Evolutionary conservation across 2,113 vertebrate genomes (phyloP).

Genomic region (Rhizomys pruinosus): DNA sequence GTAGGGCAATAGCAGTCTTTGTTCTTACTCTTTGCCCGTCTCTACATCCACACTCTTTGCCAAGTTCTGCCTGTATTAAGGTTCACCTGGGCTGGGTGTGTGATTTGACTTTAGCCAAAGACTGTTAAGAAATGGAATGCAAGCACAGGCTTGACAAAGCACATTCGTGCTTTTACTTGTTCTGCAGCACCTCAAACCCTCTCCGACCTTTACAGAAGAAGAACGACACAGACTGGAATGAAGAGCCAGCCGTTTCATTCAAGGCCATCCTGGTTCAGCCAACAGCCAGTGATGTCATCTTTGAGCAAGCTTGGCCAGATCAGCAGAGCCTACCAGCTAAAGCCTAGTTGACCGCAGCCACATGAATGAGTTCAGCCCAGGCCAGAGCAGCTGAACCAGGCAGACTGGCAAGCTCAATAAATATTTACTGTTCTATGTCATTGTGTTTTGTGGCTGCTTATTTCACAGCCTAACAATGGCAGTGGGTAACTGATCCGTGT

Average conservation of each 20-base stretch:
- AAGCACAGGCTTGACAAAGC: not conserved
- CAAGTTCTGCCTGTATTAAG: not conserved
- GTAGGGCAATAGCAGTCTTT: not conserved
- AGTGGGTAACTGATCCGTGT: not conserved
- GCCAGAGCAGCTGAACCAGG: not conserved
- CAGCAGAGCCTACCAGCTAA: not conserved
- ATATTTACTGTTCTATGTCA: not conserved
- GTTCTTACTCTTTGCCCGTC: not conserved
- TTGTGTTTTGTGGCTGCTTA: not conserved
- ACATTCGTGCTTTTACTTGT: not conserved
- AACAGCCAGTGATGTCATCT: not conserved
- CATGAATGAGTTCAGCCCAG: not conserved
- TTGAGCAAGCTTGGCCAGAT: not conserved
- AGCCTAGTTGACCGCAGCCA: not conserved
- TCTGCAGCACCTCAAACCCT: not conserved
- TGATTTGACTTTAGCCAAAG: not conserved
- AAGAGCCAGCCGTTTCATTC: not conserved
- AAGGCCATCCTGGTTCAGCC: not conserved
- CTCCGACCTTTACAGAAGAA: not conserved
- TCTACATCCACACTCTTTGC: not conserved
- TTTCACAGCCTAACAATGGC: not conserved
- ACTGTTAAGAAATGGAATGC: not conserved
- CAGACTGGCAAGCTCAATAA: not conserved
- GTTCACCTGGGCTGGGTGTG: not conserved
- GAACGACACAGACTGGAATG: not conserved